Evolutionary conservation across 2,888 invertebrate genomes (phyloP), one percentile per base, ranked within the genome.

Genomic region (Agriopis aurantiaria): DNA sequence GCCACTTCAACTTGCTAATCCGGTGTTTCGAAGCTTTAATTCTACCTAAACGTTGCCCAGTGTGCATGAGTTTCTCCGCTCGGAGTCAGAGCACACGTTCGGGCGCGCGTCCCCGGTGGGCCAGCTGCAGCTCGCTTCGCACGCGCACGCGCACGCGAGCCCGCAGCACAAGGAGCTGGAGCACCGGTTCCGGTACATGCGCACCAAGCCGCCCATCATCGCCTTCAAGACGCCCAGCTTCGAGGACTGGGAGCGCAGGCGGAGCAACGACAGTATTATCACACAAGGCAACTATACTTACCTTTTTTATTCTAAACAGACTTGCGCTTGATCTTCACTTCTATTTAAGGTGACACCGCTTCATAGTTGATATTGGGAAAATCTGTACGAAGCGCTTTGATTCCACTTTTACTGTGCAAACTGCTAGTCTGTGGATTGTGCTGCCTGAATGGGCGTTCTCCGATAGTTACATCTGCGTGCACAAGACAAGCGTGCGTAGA

Each of bases 141-240:
- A 74, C 75, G 96, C 96, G 0, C 96, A 97, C 86, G 96, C 96
- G 0, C 96, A 97, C 86, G 88, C 96, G 57, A 96, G 96, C 81
- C 97, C 97, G 0, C 97, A 97, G 84, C 97, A 97, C 84, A 96
- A 96, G 79, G 97, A 97, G 0, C 90, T 98, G 72, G 97, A 97
- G 0, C 97, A 97, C 83, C 97, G 97, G 85, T 98, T 98, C 90
- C 95, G 98, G n/a, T 98, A 98, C 85, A 97, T 98, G 97, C 91
- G 98, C 56, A 96, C 96, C 77, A 98, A 98, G 81, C 98, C 98
- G 0, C 97, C 97, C 0, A 97, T 98, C 75, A 97, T 98, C 60
- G 97, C 97, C 0, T 97, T 98, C 85, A 97, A 97, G 88, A 97
- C 98, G 2, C 98, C 98, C 1, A 97, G 96, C 87, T 88, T 96